phyloP scores from a whole-genome alignment of 2,888 invertebrate species.

The Oscheius sp. region DNA sequence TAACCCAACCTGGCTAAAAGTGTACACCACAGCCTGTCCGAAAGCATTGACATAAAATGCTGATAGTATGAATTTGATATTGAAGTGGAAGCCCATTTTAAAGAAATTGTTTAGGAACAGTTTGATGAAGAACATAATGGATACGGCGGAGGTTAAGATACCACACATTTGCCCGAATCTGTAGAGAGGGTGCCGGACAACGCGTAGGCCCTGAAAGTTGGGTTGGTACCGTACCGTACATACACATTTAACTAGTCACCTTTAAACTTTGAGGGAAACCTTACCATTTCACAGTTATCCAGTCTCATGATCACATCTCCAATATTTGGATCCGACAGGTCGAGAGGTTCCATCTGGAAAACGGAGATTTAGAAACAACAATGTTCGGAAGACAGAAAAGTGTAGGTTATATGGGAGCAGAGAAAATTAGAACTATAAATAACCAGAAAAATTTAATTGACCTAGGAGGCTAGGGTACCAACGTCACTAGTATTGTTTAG shows the following conservation, averaged over 20 bases:
- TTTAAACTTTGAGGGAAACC: not conserved
- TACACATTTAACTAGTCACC: not conserved
- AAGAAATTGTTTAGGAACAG: conserved; percentile 21
- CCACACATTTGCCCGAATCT: conserved; percentile 31
- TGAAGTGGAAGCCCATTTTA: conserved; percentile 28
- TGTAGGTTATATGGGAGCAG: no score
- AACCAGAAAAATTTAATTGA: no score
- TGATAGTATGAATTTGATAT: conserved; percentile 23
- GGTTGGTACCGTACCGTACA: not conserved
- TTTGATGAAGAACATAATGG: conserved; percentile 10
- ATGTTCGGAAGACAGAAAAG: no score
- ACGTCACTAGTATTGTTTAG: no score
- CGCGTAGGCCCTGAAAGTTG: conserved; percentile 10
- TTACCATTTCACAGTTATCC: conserved; percentile 20
- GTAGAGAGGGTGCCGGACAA: conserved; percentile 24
- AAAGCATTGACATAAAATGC: conserved; percentile 24
- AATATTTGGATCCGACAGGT: not conserved
- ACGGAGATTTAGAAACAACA: no score
- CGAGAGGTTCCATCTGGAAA: not conserved
- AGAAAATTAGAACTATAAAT: no score
- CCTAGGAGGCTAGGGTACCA: no score
- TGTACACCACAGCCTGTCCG: conserved; percentile 6
- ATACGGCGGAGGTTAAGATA: conserved; percentile 11
- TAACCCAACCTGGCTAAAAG: conserved; percentile 14
- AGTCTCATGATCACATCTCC: not conserved